Evolutionary conservation across 2,888 invertebrate genomes (phyloP).

Genomic region (Megaustenia siamemsis): DNA sequence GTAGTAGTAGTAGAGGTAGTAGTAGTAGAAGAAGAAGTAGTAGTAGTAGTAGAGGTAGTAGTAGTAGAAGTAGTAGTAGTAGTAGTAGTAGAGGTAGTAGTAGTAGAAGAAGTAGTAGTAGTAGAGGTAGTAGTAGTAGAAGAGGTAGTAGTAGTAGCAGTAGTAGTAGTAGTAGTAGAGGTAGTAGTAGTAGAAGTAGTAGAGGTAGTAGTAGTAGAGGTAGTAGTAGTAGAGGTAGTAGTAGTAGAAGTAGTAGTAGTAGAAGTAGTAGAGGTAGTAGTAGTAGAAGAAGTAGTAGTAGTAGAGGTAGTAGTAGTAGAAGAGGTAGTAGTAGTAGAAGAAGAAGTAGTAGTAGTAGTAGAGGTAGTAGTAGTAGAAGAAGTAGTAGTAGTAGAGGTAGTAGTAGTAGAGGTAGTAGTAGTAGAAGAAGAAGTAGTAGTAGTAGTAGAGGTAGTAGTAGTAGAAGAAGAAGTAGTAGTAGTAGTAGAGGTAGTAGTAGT

Average conservation of each 20-base stretch:
- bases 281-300: conserved; percentile 36
- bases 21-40: conserved; percentile 14
- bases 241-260: conserved; percentile 15
- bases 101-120: neutral
- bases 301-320: conserved; percentile 25
- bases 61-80: neutral
- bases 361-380: conserved; percentile 18
- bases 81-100: neutral
- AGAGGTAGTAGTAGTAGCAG: conserved; percentile 19
- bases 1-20: conserved; percentile 13
- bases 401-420: neutral
- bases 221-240: conserved; percentile 19
- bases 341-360: conserved; percentile 40
- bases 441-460: conserved; percentile 1
- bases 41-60: conserved; percentile 38
- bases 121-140: conserved; percentile 23
- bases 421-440: neutral
- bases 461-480: neutral
- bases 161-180: conserved; percentile 40
- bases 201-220: conserved; percentile 9
- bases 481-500: neutral
- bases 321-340: conserved; percentile 38
- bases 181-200: neutral
- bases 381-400: conserved; percentile 9
- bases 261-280: conserved; percentile 41